Evolutionary conservation across 2,113 vertebrate species (phyloP), one percentile per base, ranked within the genome.

Genomic region (Guaruba guarouba): DNA sequence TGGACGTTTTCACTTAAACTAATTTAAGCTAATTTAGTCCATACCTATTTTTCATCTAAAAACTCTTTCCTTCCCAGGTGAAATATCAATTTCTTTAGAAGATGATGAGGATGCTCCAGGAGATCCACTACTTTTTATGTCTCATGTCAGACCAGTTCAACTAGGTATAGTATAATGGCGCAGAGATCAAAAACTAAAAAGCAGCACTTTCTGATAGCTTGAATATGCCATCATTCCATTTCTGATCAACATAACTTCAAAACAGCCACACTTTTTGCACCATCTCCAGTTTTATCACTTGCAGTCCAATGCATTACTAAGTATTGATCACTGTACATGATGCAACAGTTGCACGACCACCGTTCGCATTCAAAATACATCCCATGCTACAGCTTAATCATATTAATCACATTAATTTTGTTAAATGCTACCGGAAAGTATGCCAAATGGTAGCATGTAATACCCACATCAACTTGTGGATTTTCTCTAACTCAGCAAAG

Each of bases 41-140:
- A 48, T 95, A 94, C 61, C 70, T 85, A 51, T 76, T 92, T 95
- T 95, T 90, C 91, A 96, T 76, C 89, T 63, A 70, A 88, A 92
- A 95, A 54, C 80, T 95, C 52, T 97, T 93, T 96, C 90, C 88
- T 87, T 94, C 95, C 52, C 54, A 98, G 97, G 97, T 77, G 97
- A 98, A 95, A 82, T 94, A 77, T 84, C 96, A 84, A 52, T 96
- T 96, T 95, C 91, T 92, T 92, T 97, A 95, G 96, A 97, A 96
- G 98, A 98, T 71, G 97, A 98, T 29, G 97, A 97, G 80, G 96
- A 97, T 43, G 80, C 79, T 81, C 63, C 96, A 94, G 93, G 88
- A 95, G 97, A 98, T 92, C 92, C 97, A 91, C 76, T 98, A 23
- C 96, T 97, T 94, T 93, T 95, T 89, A 88, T 97, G 95, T 96